Evolutionary conservation across 2,113 vertebrate genomes (phyloP).

Genomic region (Oryctolagus cuniculus): mOryCun1.1 NC_091446.1:75623501-75624000

Average conservation of each 20-base stretch:
- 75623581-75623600: too few species aligned
- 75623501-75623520: too few species aligned
- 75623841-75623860: neutral
- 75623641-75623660: too few species aligned
- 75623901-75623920: neutral
- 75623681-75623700: too few species aligned
- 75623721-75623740: neutral
- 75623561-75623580: too few species aligned
- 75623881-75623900: neutral
- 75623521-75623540: too few species aligned
- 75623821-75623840: neutral
- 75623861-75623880: neutral
- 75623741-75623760: neutral
- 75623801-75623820: neutral
- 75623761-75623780: too few species aligned
- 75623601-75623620: too few species aligned
- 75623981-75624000: neutral
- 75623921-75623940: neutral
- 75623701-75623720: neutral
- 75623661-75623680: too few species aligned
- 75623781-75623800: neutral
- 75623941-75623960: neutral
- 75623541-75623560: too few species aligned
- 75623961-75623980: neutral
- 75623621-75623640: too few species aligned